Conservation (phyloP, 2,113 vertebrate genomes). For the Carettochelys insculpta region DNA sequence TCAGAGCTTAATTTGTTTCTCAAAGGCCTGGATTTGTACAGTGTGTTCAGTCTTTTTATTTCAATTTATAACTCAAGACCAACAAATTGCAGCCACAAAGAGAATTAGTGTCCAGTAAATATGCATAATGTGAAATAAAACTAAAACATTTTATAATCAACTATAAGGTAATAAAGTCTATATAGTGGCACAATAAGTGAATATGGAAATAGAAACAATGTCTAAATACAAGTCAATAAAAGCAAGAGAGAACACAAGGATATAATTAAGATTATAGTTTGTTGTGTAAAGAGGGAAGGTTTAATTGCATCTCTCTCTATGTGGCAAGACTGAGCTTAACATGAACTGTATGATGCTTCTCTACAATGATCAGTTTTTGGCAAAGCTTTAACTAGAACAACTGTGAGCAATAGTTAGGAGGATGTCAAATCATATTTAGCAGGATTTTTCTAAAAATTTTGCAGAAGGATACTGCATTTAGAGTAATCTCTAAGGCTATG, state of each 20-base stretch:
- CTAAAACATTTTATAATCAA: slow-evolving; percentile 16
- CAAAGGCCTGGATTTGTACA: neutral
- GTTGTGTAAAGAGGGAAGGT: neutral
- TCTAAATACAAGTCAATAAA: slow-evolving; percentile 4
- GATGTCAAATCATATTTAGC: neutral
- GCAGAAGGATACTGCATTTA: neutral
- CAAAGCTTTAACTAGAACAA: neutral
- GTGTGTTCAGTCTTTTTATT: neutral
- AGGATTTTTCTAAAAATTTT: neutral
- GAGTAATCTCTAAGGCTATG: neutral
- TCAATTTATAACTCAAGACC: slow-evolving; percentile 26
- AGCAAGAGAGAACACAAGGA: neutral
- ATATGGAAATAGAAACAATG: neutral
- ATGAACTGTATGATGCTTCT: neutral
- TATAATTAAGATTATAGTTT: slow-evolving; percentile 2
- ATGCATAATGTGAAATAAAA: slow-evolving; percentile 38
- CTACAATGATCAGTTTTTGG: neutral
- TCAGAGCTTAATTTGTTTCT: neutral
- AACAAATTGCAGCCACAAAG: slow-evolving; percentile 15
- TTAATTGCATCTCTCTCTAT: slow-evolving; percentile 13
- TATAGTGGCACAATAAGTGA: neutral
- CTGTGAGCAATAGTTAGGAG: neutral
- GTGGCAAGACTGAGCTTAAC: neutral
- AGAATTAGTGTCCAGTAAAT: slow-evolving; percentile 19
- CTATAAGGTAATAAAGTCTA: slow-evolving; percentile 21